These are phyloP conservation scores for Ia io DNA, from an alignment of 2,113 vertebrate species.

Conservation along the genomic window DNA sequence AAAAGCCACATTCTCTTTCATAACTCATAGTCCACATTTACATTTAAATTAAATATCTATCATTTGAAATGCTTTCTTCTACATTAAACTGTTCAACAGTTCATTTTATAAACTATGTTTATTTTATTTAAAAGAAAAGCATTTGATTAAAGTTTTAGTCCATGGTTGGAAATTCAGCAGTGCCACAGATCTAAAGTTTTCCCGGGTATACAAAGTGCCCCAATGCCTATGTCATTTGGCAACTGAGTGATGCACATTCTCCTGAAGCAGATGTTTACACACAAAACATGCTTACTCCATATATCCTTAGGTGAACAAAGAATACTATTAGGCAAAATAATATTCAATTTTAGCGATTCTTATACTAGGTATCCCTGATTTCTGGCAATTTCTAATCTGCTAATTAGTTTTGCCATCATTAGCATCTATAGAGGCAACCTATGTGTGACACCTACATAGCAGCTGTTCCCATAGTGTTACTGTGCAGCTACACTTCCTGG, in stretches of 20 bases:
- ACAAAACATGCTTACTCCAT: neutral
- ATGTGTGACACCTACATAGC: conserved; percentile 71
- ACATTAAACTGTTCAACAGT: conserved; percentile 59
- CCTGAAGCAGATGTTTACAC: conserved; percentile 29
- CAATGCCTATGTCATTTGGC: neutral
- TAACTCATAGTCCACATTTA: conserved; percentile 76
- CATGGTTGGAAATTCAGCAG: neutral
- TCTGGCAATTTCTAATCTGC: conserved; percentile 79
- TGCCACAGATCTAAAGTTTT: conserved; percentile 17
- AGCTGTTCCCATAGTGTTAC: conserved; percentile 70
- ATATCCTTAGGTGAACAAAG: conserved; percentile 34
- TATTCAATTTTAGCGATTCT: conserved; percentile 56
- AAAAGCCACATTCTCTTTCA: conserved; percentile 68
- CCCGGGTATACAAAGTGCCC: conserved; percentile 40
- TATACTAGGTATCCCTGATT: conserved; percentile 57
- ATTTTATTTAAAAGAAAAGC: conserved; percentile 40
- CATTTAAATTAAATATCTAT: conserved; percentile 76
- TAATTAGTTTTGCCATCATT: conserved; percentile 70
- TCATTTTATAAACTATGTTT: conserved; percentile 58
- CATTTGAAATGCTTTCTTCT: conserved; percentile 55
- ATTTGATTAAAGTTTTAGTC: conserved; percentile 66
- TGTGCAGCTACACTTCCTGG: conserved; percentile 54
- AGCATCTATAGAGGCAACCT: conserved; percentile 62
- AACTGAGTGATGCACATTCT: neutral
- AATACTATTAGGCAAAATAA: conserved; percentile 29